These are phyloP conservation scores for Musca domestica DNA, from an alignment of 1,140 invertebrate genomes.

Conservation along the genomic window DNA sequence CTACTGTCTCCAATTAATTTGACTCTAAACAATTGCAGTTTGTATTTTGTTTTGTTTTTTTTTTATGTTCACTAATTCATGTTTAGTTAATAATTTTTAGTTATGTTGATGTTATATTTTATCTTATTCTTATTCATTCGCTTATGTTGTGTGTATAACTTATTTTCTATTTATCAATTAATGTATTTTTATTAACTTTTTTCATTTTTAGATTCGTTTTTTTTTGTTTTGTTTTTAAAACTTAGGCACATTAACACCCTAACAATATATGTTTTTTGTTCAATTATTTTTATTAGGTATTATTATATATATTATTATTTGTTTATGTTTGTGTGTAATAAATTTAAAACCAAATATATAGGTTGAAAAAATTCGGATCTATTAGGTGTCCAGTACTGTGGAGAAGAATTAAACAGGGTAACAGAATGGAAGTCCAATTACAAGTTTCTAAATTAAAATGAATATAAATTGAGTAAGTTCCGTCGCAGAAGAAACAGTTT, in stretches of 20 bases:
- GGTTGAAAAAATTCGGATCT: no score
- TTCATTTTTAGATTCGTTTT: not conserved
- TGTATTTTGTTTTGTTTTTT: not conserved
- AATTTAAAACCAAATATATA: no score
- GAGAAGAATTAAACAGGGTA: no score
- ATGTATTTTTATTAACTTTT: slow-evolving; percentile 9
- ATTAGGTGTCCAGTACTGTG: no score
- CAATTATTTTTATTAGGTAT: not conserved
- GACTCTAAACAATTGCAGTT: no score
- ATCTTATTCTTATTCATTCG: not conserved
- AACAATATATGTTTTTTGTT: slow-evolving; percentile 1
- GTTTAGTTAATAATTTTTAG: not conserved
- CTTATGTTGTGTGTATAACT: no score
- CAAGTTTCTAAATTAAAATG: no score
- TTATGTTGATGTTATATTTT: not conserved
- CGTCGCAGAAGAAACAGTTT: no score
- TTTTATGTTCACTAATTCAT: not conserved
- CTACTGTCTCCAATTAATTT: no score
- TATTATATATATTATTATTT: not conserved
- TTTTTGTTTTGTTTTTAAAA: slow-evolving; percentile 9
- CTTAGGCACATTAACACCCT: slow-evolving; percentile 20
- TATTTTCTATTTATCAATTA: not conserved
- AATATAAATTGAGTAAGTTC: no score
- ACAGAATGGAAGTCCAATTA: no score
- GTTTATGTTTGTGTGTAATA: not conserved